Evolutionary conservation across 1,140 invertebrate species (phyloP).

Genomic region (Pogonomyrmex californicus): DNA sequence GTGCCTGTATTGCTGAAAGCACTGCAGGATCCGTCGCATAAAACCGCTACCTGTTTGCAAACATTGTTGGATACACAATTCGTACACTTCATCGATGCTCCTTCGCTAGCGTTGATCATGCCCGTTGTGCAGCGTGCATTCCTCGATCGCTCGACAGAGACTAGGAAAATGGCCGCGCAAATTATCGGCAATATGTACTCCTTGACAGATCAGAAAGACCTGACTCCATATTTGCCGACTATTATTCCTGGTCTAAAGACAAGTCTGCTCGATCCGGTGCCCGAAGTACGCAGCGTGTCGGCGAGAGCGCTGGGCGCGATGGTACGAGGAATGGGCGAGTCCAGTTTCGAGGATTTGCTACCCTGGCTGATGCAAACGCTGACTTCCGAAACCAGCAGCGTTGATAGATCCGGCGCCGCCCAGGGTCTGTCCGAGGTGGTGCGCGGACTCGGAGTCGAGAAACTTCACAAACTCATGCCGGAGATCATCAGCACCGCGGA

Average conservation of each 20-base stretch:
- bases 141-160: conserved; percentile 98
- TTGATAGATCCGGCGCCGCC: conserved; percentile 99
- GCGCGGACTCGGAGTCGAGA: conserved; percentile 97
- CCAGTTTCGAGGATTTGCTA: conserved; percentile 97
- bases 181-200: conserved; percentile 99
- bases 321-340: conserved; percentile 98
- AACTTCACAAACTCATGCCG: conserved; percentile 98
- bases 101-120: conserved; percentile 99
- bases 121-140: conserved; percentile 99
- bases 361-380: conserved; percentile 99
- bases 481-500: conserved; percentile 99
- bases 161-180: conserved; percentile 99
- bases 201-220: conserved; percentile 99
- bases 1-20: conserved; percentile 97
- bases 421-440: conserved; percentile 98
- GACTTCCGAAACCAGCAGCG: conserved; percentile 98
- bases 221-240: conserved; percentile 98
- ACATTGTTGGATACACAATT: conserved; percentile 98
- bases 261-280: conserved; percentile 98
- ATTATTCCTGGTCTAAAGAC: conserved; percentile 99
- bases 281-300: conserved; percentile 97
- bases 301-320: conserved; percentile 98
- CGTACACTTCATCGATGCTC: conserved; percentile 99
- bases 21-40: conserved; percentile 98
- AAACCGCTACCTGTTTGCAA: conserved; percentile 96